Evolutionary conservation across 2,113 vertebrate genomes (phyloP), one percentile per base, ranked within the genome.

Genomic region (Jaculus jaculus): DNA sequence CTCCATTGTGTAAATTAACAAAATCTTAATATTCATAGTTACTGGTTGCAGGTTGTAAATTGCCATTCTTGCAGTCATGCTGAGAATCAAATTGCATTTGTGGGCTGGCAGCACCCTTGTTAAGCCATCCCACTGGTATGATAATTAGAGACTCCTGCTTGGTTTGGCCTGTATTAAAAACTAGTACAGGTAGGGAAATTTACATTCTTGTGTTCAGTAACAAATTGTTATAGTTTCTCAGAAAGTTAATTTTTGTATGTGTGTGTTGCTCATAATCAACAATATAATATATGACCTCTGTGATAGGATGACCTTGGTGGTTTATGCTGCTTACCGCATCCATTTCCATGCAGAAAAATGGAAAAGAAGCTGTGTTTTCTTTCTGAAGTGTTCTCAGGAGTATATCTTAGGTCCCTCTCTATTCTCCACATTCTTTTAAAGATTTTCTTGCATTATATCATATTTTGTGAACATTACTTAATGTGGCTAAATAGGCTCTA

Each of bases 41-140:
- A 63, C 91, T 91, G 89, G 37, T 32, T 96, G 47, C 89, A 92
- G 91, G 63, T 88, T 96, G 65, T 96, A 96, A 97, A 94, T 96
- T 96, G 34, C 85, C 69, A 58, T 96, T 97, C 80, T 92, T 96
- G 37, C 21, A 32, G 65, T 92, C 97, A 86, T 71, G 82, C 90
- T 95, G 88, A 63, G 96, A 97, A 96, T 90, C 34, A 91, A 91
- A 92, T 95, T 88, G 80, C 94, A 86, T 85, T 95, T 97, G 93
- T 96, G 89, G 68, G 87, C 68, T 9, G 60, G 90, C 80, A 85
- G 0, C 3, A 85, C 88, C 94, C 60, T 94, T 91, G 71, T 93
- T 96, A 96, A 95, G 39, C 32, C 84, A 18, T 69, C 96, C 94
- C 68, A 89, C 89, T 96, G 95, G 72, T 89, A 61, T 74, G 69